Evolutionary conservation across 2,888 invertebrate genomes (phyloP).

Genomic region (Chymomyza fuscimana): DNA sequence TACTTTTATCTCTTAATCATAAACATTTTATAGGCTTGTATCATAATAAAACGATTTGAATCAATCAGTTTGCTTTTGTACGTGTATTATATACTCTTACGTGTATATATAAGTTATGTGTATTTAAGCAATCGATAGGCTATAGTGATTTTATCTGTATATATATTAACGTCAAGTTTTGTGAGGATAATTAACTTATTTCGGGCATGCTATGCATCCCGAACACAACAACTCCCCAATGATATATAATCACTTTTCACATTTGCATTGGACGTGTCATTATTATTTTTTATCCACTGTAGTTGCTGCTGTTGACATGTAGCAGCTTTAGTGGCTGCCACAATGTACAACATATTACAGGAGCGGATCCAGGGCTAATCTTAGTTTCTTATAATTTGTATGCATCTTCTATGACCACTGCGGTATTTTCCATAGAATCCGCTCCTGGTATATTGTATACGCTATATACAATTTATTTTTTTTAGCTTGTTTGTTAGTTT

Average conservation of each 20-base stretch:
- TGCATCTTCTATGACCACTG: no score
- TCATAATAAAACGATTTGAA: neutral
- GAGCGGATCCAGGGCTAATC: no score
- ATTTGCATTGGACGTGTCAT: slow-evolving; percentile 54
- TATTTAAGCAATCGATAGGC: slow-evolving; percentile 37
- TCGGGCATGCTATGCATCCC: slow-evolving; percentile 8
- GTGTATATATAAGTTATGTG: neutral
- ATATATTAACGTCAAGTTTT: slow-evolving; percentile 24
- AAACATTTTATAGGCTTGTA: neutral
- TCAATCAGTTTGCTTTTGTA: neutral
- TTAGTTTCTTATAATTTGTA: no score
- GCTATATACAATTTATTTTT: neutral
- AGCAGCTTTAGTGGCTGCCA: slow-evolving; percentile 16
- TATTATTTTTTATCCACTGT: slow-evolving; percentile 65
- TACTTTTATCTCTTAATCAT: neutral
- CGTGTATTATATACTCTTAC: no score
- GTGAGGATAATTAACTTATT: slow-evolving; percentile 56
- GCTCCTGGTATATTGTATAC: neutral
- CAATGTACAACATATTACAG: no score
- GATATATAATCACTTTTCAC: slow-evolving; percentile 61
- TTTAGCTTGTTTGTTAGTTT: slow-evolving; percentile 10
- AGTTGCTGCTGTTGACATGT: slow-evolving; percentile 28
- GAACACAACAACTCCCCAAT: neutral
- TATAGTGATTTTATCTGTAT: slow-evolving; percentile 25
- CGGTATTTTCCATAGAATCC: no score